These are phyloP conservation scores for Mythimna impura DNA, from an alignment of 2,888 invertebrate species.

Conservation along the genomic window DNA sequence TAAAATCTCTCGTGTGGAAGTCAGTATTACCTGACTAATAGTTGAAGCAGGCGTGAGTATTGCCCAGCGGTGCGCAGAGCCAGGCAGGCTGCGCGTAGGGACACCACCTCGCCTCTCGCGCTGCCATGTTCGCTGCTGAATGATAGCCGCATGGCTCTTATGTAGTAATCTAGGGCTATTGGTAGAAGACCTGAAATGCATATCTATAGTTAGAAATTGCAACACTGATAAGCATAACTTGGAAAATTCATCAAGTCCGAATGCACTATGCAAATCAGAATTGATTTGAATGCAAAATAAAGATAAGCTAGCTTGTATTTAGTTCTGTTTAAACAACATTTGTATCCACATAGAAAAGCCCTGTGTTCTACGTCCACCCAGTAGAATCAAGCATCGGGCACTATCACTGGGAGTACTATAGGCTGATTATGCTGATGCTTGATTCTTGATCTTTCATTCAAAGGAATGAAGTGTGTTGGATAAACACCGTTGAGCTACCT, in stretches of 20 bases:
- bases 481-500: neutral
- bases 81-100: conserved; percentile 91
- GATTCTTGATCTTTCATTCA: too few relatives aligned
- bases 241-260: too few relatives aligned
- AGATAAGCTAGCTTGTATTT: neutral
- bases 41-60: conserved; percentile 91
- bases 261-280: too few relatives aligned
- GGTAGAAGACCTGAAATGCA: conserved; percentile 78
- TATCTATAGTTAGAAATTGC: neutral
- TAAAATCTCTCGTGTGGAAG: neutral
- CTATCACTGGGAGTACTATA: too few relatives aligned
- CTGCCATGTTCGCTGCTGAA: conserved; percentile 77
- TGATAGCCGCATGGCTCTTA: conserved; percentile 78
- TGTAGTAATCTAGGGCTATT: conserved; percentile 79
- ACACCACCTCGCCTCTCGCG: conserved; percentile 90
- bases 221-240: neutral
- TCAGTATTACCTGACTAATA: conserved; percentile 90
- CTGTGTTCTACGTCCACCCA: too few relatives aligned
- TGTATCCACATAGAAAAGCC: too few relatives aligned
- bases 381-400: too few relatives aligned
- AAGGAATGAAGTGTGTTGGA: too few relatives aligned
- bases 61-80: conserved; percentile 92
- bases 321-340: too few relatives aligned
- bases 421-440: too few relatives aligned
- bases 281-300: neutral